These are phyloP conservation scores for Caenorhabditis latens DNA, from an alignment of 1,140 invertebrate species.

Conservation along the genomic window DNA sequence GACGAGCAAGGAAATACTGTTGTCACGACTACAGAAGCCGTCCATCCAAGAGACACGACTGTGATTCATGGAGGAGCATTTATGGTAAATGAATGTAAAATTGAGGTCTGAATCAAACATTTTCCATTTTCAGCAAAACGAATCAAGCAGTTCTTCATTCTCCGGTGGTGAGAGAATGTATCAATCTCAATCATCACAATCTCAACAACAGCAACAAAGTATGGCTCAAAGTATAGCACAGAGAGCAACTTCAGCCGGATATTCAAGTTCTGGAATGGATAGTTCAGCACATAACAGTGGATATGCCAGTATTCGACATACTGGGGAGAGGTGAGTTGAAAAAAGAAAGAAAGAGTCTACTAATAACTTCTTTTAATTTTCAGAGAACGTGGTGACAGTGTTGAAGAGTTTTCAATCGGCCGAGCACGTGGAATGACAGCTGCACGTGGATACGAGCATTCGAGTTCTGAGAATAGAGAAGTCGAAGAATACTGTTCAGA, in stretches of 20 bases:
- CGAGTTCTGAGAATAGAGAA: conserved; percentile 59
- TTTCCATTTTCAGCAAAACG: too few species aligned
- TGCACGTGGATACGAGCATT: conserved; percentile 50
- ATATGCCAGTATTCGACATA: conserved; percentile 50
- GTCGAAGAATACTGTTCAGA: conserved; percentile 63
- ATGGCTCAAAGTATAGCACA: conserved; percentile 28
- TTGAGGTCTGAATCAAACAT: neutral
- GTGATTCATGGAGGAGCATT: conserved; percentile 51
- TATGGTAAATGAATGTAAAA: conserved; percentile 37
- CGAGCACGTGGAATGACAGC: conserved; percentile 59
- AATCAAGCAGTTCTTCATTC: conserved; percentile 43
- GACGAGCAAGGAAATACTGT: conserved; percentile 63
- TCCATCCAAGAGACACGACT: conserved; percentile 64
- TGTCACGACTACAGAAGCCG: conserved; percentile 60
- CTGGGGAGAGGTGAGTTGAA: conserved; percentile 19
- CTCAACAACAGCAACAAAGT: conserved; percentile 43
- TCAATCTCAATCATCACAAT: conserved; percentile 12
- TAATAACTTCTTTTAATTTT: neutral
- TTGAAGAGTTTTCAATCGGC: conserved; percentile 77
- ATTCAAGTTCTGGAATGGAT: conserved; percentile 19
- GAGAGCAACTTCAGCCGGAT: conserved; percentile 23
- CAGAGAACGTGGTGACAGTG: conserved; percentile 76
- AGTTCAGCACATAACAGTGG: conserved; percentile 42
- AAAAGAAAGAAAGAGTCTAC: neutral
- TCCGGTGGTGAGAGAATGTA: conserved; percentile 21